phyloP scores from a whole-genome alignment of 2,113 vertebrate species.

The Chionomys nivalis region DNA sequence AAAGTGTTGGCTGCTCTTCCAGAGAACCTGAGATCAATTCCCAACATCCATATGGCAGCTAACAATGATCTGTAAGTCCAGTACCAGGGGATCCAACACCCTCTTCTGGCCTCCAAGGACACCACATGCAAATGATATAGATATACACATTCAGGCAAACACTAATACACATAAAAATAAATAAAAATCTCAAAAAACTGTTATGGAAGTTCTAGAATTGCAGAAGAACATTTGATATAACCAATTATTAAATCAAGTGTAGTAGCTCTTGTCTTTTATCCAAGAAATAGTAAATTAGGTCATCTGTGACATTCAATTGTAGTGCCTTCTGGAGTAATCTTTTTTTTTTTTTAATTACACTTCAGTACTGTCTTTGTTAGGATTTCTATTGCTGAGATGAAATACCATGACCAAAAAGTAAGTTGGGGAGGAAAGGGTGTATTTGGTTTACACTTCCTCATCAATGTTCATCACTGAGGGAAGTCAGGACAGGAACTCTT shows the following conservation, averaged over 20 bases:
- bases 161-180: neutral
- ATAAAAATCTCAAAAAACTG: neutral
- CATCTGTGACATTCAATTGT: neutral
- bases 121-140: neutral
- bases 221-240: slow-evolving; percentile 7
- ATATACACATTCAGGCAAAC: neutral
- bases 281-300: slow-evolving; percentile 25
- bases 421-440: neutral
- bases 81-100: neutral
- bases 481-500: neutral
- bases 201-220: neutral
- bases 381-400: neutral
- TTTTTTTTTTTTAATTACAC: neutral
- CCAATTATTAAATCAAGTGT: slow-evolving; percentile 35
- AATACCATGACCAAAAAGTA: neutral
- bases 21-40: neutral
- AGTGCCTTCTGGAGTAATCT: neutral
- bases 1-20: neutral
- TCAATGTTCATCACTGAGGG: neutral
- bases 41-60: neutral
- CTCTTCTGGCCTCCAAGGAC: neutral
- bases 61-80: neutral
- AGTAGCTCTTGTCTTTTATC: slow-evolving; percentile 13
- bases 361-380: neutral
- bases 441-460: neutral